Evolutionary conservation across 2,888 invertebrate genomes (phyloP), one percentile per base, ranked within the genome.

Genomic region (Pachydiplax longipennis): DNA sequence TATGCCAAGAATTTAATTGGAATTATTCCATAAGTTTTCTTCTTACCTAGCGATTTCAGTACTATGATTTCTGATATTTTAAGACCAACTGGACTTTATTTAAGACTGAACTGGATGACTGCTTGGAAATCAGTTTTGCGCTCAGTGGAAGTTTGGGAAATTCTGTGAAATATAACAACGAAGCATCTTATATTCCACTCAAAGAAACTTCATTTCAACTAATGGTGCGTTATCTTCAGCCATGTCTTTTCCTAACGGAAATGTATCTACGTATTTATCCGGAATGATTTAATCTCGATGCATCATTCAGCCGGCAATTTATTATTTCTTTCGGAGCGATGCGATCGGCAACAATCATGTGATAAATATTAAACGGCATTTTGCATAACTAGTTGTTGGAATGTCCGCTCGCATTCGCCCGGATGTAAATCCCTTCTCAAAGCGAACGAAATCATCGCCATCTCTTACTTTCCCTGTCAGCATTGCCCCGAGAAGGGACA

Each of bases 301-400:
- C 73, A 61, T 61, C 61, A 40, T 87, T 35, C 53, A 37, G 61
- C 35, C 37, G 37, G 87, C 53, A 37, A 65, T 65, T 87, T 87
- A 87, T 87, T 53, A 37, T 58, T 37, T 87, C 87, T 65, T 87
- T 61, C 61, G 87, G 37, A 10, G 61, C n/a, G 87, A 87, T 87
- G 35, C 35, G 58, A 87, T 87, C 87, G 31, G 65, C 37, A 87
- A 87, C 61, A 61, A 87, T 87, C 87, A 87, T 61, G 87, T 37
- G 87, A 87, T 87, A 87, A 87, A 87, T 87, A 87, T 87, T 87
- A 87, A 87, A 61, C 13, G 37, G 37, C 58, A 37, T 37, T 87
- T 87, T 87, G 87, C 87, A 87, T 87, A 87, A 87, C 87, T 87
- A 35, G 87, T 87, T 65, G 22, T 22, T n/a, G 61, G 37, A 12